Percentiles rank a stretch among this genome's conserved stretches.
phyloP scores from a whole-genome alignment of 2,797 vertebrate species.

The Champsocephalus gunnari region DNA sequence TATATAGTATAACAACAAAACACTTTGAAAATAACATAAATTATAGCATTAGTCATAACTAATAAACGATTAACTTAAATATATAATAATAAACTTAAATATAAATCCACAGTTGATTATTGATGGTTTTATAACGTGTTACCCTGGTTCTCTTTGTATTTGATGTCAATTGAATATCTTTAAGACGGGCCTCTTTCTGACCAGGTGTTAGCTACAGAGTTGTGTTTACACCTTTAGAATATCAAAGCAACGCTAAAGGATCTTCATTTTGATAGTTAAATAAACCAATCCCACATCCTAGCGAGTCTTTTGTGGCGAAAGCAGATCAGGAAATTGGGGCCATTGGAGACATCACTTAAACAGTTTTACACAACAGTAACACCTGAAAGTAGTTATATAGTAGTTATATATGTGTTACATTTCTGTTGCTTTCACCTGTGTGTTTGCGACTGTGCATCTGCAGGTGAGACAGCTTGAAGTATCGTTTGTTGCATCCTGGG shows the following conservation, averaged over 20 bases:
- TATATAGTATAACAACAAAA: too few species aligned
- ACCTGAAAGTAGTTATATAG: not conserved
- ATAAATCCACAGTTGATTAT: too few species aligned
- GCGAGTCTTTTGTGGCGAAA: constrained; percentile 17
- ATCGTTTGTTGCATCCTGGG: constrained; percentile 98
- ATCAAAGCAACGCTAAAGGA: not conserved
- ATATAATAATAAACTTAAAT: too few species aligned
- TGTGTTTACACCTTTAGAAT: not conserved
- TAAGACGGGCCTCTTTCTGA: not conserved
- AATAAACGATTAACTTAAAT: too few species aligned
- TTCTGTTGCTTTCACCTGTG: constrained; percentile 87
- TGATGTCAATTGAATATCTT: not conserved
- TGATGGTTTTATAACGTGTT: too few species aligned
- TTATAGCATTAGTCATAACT: too few species aligned
- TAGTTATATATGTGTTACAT: not conserved
- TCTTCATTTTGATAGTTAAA: not conserved
- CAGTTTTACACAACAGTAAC: not conserved
- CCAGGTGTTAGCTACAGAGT: not conserved
- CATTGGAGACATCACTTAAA: constrained; percentile 22
- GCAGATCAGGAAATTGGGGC: not conserved
- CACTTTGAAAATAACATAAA: too few species aligned
- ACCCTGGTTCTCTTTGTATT: too few species aligned
- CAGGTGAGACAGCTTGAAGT: constrained; percentile 97
- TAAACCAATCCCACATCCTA: not conserved
- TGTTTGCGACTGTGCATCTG: constrained; percentile 99